These are phyloP conservation scores for Drosophila nannoptera DNA, from an alignment of 1,140 invertebrate species.

Conservation along the genomic window DNA sequence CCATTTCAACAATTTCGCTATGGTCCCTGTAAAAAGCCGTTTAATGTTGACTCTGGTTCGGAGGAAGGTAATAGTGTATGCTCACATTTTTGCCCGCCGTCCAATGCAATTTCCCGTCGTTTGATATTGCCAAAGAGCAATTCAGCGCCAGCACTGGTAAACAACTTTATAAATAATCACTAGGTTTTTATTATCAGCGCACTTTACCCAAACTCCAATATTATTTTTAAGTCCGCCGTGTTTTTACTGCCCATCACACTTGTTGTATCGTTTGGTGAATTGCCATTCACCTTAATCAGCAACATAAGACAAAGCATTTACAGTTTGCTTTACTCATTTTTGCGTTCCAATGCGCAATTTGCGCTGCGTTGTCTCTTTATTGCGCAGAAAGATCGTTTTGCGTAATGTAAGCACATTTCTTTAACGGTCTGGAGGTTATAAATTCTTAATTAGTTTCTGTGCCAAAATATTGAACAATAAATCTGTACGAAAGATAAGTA, in stretches of 20 bases:
- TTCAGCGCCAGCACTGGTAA: constrained; percentile 90
- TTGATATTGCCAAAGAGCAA: constrained; percentile 91
- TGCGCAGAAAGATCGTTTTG: background rate
- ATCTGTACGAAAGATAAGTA: no score
- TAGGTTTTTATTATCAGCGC: background rate
- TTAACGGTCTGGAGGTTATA: no score
- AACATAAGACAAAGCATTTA: background rate
- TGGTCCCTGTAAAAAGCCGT: constrained; percentile 83
- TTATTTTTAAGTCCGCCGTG: constrained; percentile 57
- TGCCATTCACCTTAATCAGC: constrained; percentile 24
- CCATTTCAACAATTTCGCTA: constrained; percentile 88
- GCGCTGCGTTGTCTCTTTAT: constrained; percentile 1
- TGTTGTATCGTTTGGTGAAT: constrained; percentile 15
- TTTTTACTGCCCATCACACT: background rate
- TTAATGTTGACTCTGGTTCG: background rate
- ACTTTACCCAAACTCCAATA: constrained; percentile 68
- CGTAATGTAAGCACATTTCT: background rate
- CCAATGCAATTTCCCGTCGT: constrained; percentile 84
- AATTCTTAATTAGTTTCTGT: no score
- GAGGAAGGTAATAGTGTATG: constrained; percentile 7
- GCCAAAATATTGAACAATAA: no score
- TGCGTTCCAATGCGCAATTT: constrained; percentile 3
- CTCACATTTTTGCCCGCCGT: constrained; percentile 80
- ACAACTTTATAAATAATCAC: background rate
- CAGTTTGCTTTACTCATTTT: background rate